Percentiles rank a stretch among this genome's conserved stretches.
phyloP scores from a whole-genome alignment of 2,797 vertebrate genomes.

The Ptychobarbus kaznakovi region DNA sequence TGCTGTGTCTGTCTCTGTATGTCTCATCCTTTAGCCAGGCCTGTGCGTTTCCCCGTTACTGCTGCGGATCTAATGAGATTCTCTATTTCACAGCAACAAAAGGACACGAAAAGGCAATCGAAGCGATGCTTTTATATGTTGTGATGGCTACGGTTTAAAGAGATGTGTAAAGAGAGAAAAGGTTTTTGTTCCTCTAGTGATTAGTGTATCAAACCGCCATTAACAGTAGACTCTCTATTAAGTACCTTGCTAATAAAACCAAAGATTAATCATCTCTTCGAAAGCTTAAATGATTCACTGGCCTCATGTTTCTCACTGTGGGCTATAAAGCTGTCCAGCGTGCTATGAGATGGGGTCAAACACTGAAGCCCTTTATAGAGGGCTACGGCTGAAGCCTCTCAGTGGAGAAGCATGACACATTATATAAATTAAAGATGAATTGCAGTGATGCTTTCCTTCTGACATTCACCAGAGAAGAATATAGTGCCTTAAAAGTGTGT shows the following conservation, averaged over 20 bases:
- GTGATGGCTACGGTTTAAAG: constrained; percentile 2
- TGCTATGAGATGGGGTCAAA: constrained; percentile 18
- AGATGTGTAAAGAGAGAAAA: neutral
- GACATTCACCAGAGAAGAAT: neutral
- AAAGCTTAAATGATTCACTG: constrained; percentile 6
- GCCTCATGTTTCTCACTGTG: constrained; percentile 5
- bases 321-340: constrained; percentile 17
- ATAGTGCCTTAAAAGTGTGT: neutral
- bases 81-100: neutral
- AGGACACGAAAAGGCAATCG: neutral
- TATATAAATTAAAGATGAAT: constrained; percentile 35
- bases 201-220: constrained; percentile 17
- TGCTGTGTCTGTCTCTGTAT: neutral
- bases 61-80: neutral
- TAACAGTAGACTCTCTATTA: constrained; percentile 28
- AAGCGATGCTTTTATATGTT: neutral
- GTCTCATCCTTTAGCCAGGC: neutral
- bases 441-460: neutral
- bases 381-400: neutral
- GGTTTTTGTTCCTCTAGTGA: constrained; percentile 25
- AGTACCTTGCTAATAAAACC: constrained; percentile 31
- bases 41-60: neutral
- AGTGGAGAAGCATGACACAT: constrained; percentile 11
- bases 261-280: constrained; percentile 13
- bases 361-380: neutral